Evolutionary conservation across 2,113 vertebrate species (phyloP).

Genomic region (Hiodon tergisus): DNA sequence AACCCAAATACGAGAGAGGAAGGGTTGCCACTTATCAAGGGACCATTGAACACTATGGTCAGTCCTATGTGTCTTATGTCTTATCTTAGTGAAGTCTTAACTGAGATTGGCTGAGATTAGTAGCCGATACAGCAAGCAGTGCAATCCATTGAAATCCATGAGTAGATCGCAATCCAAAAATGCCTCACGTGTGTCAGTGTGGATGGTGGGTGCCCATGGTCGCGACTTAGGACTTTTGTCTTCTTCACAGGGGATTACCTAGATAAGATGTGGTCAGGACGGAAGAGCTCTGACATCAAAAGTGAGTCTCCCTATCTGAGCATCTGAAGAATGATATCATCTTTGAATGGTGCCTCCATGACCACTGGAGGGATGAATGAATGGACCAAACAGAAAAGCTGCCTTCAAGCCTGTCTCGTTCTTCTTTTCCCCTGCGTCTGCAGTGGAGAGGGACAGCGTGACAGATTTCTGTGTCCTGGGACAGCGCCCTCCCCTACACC

Average conservation of each 20-base stretch:
- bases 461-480: slow-evolving; percentile 78
- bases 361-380: neutral
- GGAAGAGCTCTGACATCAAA: slow-evolving; percentile 50
- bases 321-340: no score
- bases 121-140: no score
- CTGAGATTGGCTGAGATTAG: neutral
- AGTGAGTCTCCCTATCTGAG: slow-evolving; percentile 30
- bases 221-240: neutral
- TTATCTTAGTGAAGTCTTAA: slow-evolving; percentile 11
- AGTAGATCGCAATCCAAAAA: no score
- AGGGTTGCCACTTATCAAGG: neutral
- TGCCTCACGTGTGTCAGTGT: no score
- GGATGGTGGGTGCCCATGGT: no score
- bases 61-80: slow-evolving; percentile 10
- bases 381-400: no score
- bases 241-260: slow-evolving; percentile 44
- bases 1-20: neutral
- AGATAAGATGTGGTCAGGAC: slow-evolving; percentile 48
- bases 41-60: slow-evolving; percentile 24
- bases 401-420: neutral
- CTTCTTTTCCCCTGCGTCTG: slow-evolving; percentile 23
- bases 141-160: no score
- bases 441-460: slow-evolving; percentile 84
- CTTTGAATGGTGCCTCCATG: no score
- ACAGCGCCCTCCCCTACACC: slow-evolving; percentile 72